phyloP scores from a whole-genome alignment of 1,140 invertebrate genomes.

The honey bee (Apis mellifera) region Amel_HAv3.1 CM009931.2:7222501-7223000 shows the following conservation, averaged over 20 bases:
- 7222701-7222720: neutral
- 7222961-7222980: neutral
- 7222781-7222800: slow-evolving; percentile 57
- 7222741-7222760: slow-evolving; percentile 6
- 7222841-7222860: slow-evolving; percentile 43
- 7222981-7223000: too few relatives aligned
- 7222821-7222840: slow-evolving; percentile 55
- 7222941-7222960: slow-evolving; percentile 29
- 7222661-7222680: neutral
- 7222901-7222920: slow-evolving; percentile 70
- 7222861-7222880: slow-evolving; percentile 63
- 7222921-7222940: slow-evolving; percentile 67
- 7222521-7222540: neutral
- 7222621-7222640: slow-evolving; percentile 1
- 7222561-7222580: neutral
- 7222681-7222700: neutral
- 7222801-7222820: slow-evolving; percentile 75
- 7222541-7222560: neutral
- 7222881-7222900: slow-evolving; percentile 75
- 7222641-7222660: neutral
- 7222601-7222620: neutral
- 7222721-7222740: slow-evolving; percentile 38
- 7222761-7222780: slow-evolving; percentile 57
- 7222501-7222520: neutral
- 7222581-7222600: neutral